Base-by-base conservation (phyloP, 2,797 vertebrate genomes). In the Carduelis carduelis region DNA sequence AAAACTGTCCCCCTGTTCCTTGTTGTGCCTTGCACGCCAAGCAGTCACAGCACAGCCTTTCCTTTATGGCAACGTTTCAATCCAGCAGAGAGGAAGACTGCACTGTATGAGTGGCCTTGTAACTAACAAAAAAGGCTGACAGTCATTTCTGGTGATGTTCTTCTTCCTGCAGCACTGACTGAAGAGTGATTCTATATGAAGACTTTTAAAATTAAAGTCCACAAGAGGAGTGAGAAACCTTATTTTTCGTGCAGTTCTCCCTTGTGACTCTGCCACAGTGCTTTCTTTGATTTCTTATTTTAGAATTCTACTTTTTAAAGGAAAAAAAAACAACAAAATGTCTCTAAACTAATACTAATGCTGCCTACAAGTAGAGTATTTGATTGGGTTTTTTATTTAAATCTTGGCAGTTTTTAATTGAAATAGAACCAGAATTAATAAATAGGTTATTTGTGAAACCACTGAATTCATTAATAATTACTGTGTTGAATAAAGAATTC, bases 1-100 rank as follows among this genome's bases (percentile, higher is more conserved):
- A 97, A 98, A 98, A 96, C 98, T 98, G 98, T 98, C 98, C 98
- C 96, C 98, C 98, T 97, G 97, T 98, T 99, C 98, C 98, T 98
- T 98, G 98, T 98, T 99, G 99, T 99, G 99, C 99, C 99, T 99
- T 98, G 98, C 98, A 98, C 97, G 96, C 97, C 97, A 95, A 97
- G 97, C 98, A 95, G 97, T 97, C 97, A 98, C 94, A 97, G 97
- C 98, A 99, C 99, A 98, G 98, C 98, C 98, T 97, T 98, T 97
- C 97, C 98, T 98, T 97, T 98, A 97, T 96, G 98, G 98, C 98
- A 98, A 98, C 97, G 87, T 97, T 97, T 98, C 98, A 96, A 97
- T 98, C 98, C 98, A 97, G 98, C 96, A 96, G 98, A 97, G 98
- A 97, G 97, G 98, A 98, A 99, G 98, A 98, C 98, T 97, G 98